These are phyloP conservation scores for Elgaria multicarinata DNA, from an alignment of 2,113 vertebrate species.

Conservation along the genomic window DNA sequence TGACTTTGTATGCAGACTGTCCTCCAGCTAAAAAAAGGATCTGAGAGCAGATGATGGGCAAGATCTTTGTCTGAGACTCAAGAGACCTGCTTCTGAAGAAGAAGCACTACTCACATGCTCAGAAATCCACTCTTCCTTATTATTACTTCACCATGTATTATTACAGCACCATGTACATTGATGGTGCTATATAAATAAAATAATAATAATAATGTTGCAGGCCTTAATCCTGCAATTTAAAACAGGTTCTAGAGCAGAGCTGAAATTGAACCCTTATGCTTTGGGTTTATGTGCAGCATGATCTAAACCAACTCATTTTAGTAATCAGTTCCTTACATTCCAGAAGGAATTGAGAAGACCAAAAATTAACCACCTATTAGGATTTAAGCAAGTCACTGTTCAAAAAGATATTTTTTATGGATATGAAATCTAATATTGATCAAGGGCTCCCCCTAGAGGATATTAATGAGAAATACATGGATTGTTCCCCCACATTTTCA, in stretches of 20 bases:
- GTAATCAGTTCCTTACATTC: background rate
- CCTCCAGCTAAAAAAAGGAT: background rate
- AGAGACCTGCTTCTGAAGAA: background rate
- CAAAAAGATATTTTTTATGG: background rate
- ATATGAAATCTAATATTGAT: conserved; percentile 14
- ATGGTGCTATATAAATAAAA: too few relatives aligned
- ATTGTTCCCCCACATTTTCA: background rate
- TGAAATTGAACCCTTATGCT: background rate
- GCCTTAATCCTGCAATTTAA: background rate
- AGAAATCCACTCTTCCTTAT: background rate
- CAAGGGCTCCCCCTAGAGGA: conserved; percentile 65
- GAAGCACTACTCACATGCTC: background rate
- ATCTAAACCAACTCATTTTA: background rate
- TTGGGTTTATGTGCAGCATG: background rate
- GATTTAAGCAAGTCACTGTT: accelerated
- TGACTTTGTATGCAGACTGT: background rate
- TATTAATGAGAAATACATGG: background rate
- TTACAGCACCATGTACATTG: too few relatives aligned
- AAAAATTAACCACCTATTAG: background rate
- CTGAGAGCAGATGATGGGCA: background rate
- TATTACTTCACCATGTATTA: background rate
- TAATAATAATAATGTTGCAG: too few relatives aligned
- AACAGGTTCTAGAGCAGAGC: too few relatives aligned
- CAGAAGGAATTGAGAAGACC: background rate
- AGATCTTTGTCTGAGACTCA: background rate